Evolutionary conservation across 2,113 vertebrate species (phyloP).

Genomic region (Muntiacus reevesi): DNA sequence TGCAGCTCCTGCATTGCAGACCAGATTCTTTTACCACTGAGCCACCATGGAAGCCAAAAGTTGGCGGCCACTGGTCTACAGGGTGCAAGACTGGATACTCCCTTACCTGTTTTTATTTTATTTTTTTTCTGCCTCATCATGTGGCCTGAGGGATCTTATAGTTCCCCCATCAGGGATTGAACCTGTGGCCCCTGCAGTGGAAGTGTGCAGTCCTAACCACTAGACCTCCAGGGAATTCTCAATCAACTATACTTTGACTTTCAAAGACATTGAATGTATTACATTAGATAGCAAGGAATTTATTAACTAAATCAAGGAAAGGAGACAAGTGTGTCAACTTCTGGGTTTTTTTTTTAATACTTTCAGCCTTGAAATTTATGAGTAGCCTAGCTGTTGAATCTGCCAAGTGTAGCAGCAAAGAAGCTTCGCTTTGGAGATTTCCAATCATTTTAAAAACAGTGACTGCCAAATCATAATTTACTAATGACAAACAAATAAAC

Average conservation of each 20-base stretch:
- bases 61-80: background rate
- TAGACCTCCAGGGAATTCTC: background rate
- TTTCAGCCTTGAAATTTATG: background rate
- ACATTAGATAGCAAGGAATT: background rate
- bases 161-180: background rate
- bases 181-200: background rate
- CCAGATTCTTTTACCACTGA: background rate
- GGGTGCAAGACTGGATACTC: background rate
- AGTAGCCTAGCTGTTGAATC: background rate
- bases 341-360: background rate
- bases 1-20: fast-evolving
- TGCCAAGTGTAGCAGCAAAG: background rate
- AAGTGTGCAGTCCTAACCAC: background rate
- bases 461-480: background rate
- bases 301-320: background rate
- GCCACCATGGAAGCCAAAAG: background rate
- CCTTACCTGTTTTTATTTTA: background rate
- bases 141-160: background rate
- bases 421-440: background rate
- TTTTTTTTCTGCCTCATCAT: background rate
- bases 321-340: background rate
- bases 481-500: background rate
- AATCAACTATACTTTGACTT: background rate
- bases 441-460: background rate
- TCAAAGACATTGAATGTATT: background rate